Evolutionary conservation across 2,888 invertebrate species (phyloP), one percentile per base, ranked within the genome.

Genomic region (Tenthredo livida): DNA sequence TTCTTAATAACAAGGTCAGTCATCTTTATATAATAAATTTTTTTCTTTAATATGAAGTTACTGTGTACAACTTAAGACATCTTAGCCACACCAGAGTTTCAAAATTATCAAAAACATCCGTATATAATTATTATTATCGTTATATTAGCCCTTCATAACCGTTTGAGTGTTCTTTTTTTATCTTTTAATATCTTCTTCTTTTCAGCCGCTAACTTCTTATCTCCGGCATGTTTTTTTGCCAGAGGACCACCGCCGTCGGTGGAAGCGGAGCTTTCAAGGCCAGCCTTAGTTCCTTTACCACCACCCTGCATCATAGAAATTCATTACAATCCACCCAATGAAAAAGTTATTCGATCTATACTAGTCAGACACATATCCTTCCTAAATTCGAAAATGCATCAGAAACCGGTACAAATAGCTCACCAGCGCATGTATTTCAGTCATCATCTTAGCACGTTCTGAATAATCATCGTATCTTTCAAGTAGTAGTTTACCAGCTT

Each of bases 401-500:
- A n/a, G n/a, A n/a, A n/a, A n/a, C n/a, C n/a, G n/a, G n/a, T n/a
- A n/a, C n/a, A n/a, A n/a, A n/a, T n/a, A n/a, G 88, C 87, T 92
- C 94, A 96, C 96, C 94, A 96, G 95, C 65, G 98, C 98, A 94
- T 98, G 98, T 90, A 98, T 97, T 94, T 98, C 97, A 70, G 98
- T 98, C 96, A 97, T 97, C 96, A 98, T 97, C 94, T 96, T 96
- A 54, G 98, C 98, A 91, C 98, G 94, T 92, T 96, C 96, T 86
- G 96, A 98, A 94, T 99, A 99, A 93, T 97, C 98, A 93, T 98
- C 97, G 94, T 99, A 99, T 91, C 97, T 97, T 94, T 98, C 98
- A 90, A 98, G 95, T 88, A 99, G 94, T 93, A 99, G 95, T 94
- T 98, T 98, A 25, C 98, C 99, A 85, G 99, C 99, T 94, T 99